Percentiles rank a stretch among this genome's conserved stretches.
phyloP scores from a whole-genome alignment of 2,888 invertebrate species.

The Tanypteryx hageni region DNA sequence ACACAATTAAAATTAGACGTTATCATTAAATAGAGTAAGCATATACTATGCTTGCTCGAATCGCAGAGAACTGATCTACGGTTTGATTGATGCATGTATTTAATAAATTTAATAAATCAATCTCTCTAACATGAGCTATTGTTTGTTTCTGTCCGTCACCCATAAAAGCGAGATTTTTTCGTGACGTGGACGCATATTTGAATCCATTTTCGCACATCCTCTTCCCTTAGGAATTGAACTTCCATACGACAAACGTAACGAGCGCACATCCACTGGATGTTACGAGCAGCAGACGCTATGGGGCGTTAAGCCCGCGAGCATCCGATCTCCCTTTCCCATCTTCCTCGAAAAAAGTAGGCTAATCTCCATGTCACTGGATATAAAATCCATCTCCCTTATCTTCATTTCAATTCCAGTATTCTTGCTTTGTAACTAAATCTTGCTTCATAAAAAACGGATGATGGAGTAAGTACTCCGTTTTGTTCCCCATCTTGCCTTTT shows the following conservation, averaged over 20 bases:
- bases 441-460: no score
- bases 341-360: not conserved
- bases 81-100: no score
- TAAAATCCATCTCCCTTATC: not conserved
- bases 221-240: not conserved
- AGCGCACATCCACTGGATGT: conserved; percentile 5
- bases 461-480: no score
- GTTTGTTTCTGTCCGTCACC: not conserved
- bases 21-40: no score
- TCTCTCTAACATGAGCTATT: not conserved
- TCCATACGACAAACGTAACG: not conserved
- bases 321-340: not conserved
- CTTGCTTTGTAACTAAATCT: not conserved
- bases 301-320: not conserved
- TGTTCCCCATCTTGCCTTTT: no score
- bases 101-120: not conserved
- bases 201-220: not conserved
- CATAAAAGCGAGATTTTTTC: not conserved
- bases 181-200: not conserved
- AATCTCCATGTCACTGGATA: not conserved
- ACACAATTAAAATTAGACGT: no score
- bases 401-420: not conserved
- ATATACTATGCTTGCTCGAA: no score
- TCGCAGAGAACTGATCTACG: no score
- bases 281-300: not conserved